Percentiles rank a stretch among this genome's conserved stretches.
Conservation (phyloP, 2,888 invertebrate species). For the Hedya salicella region DNA sequence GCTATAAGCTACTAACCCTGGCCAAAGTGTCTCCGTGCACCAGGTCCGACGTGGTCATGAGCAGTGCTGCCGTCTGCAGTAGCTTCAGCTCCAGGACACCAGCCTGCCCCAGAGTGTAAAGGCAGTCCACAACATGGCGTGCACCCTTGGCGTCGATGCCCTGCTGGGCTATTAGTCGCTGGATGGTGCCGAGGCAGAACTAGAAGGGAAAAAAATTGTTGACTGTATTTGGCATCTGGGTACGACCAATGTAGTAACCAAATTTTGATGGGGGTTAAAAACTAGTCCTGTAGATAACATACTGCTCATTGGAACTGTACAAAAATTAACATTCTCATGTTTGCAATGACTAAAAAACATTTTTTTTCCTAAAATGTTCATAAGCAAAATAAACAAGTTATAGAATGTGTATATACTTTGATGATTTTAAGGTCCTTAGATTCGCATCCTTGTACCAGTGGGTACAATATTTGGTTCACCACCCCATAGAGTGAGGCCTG, state of each 20-base stretch:
- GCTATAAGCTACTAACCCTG: no score
- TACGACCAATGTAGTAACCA: no score
- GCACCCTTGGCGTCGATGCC: constrained; percentile 96
- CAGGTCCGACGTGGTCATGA: constrained; percentile 97
- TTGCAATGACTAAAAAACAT: no score
- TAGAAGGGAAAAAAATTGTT: constrained; percentile 65
- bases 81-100: constrained; percentile 98
- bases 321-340: no score
- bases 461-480: constrained; percentile 97
- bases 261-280: no score
- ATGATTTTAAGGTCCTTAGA: constrained; percentile 98
- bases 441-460: constrained; percentile 98
- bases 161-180: constrained; percentile 95
- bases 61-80: constrained; percentile 96
- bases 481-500: constrained; percentile 94
- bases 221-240: no score
- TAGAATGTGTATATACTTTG: constrained; percentile 90
- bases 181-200: constrained; percentile 97
- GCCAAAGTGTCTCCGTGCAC: constrained; percentile 98
- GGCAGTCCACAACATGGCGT: constrained; percentile 95
- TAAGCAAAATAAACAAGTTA: no score
- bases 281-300: no score
- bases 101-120: constrained; percentile 97
- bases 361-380: no score
- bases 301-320: no score